Percentiles rank a stretch among this genome's conserved stretches.
These are phyloP conservation scores for Scolopax rusticola DNA, from an alignment of 2,797 vertebrate species.

Conservation along the genomic window DNA sequence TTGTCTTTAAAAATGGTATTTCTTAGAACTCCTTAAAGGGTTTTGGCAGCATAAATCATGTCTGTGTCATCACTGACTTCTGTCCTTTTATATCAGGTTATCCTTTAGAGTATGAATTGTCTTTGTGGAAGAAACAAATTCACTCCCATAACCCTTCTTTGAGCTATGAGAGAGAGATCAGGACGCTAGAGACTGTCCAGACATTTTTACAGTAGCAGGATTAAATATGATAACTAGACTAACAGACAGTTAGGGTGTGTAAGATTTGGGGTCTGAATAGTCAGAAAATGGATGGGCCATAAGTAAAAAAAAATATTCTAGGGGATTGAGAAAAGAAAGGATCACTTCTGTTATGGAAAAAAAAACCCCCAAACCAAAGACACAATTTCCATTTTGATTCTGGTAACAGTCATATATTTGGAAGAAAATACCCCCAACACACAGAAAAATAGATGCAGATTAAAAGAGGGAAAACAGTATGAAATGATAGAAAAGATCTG, in stretches of 20 bases:
- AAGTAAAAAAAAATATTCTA: background rate
- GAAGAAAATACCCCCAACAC: background rate
- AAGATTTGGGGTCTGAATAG: background rate
- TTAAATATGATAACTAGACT: conserved; percentile 4
- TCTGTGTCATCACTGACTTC: background rate
- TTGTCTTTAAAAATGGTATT: conserved; percentile 27
- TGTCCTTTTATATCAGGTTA: background rate
- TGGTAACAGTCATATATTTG: background rate
- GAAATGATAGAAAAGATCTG: background rate
- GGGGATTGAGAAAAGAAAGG: background rate
- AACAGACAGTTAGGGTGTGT: background rate
- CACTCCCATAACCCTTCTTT: background rate
- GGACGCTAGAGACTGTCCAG: background rate
- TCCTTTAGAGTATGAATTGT: conserved; percentile 29
- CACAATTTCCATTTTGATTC: background rate
- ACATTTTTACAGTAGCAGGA: background rate
- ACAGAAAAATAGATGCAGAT: background rate
- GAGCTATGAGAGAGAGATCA: background rate
- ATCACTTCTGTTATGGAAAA: background rate
- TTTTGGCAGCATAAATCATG: conserved; percentile 17
- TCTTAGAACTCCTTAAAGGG: conserved; percentile 41
- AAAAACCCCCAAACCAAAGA: background rate
- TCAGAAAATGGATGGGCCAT: background rate
- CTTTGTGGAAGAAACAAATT: conserved; percentile 11
- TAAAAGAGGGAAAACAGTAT: background rate